These are phyloP conservation scores for Embidobia sp. DNA, from an alignment of 2,888 invertebrate genomes.

Conservation along the genomic window DNA sequence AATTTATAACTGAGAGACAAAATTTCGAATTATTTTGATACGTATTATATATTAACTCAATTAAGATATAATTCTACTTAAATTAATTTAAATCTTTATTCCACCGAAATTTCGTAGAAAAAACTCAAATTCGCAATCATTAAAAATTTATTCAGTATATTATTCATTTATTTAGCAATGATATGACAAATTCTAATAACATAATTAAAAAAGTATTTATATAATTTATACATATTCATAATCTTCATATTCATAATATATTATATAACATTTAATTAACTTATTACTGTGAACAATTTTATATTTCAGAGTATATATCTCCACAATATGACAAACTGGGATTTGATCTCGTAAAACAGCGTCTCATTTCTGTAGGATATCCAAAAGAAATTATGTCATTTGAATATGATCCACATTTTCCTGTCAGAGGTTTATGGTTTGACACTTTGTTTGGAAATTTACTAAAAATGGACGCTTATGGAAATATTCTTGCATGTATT, in stretches of 20 bases:
- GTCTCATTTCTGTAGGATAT: slow-evolving; percentile 95
- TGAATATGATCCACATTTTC: slow-evolving; percentile 97
- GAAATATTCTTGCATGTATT: not conserved
- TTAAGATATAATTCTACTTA: too few relatives aligned
- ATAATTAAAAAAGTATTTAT: too few relatives aligned
- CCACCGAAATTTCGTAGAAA: too few relatives aligned
- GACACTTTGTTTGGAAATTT: slow-evolving; percentile 97
- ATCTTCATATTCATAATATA: not conserved
- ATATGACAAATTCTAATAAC: too few relatives aligned
- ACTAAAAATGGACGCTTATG: slow-evolving; percentile 91
- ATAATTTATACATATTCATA: too few relatives aligned
- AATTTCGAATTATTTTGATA: not conserved
- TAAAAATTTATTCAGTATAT: not conserved
- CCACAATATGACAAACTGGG: slow-evolving; percentile 98
- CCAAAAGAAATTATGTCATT: slow-evolving; percentile 95
- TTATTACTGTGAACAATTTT: not conserved
- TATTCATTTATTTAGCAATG: too few relatives aligned
- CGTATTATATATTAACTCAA: not conserved
- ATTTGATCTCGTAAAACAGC: slow-evolving; percentile 95
- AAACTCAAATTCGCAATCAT: not conserved
- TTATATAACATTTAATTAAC: too few relatives aligned
- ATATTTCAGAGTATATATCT: slow-evolving; percentile 97
- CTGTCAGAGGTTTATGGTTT: slow-evolving; percentile 98
- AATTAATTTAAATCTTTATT: not conserved
- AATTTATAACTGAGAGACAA: not conserved